These are phyloP conservation scores for Xanthorhoe spadicearia DNA, from an alignment of 2,888 invertebrate species.

Conservation along the genomic window DNA sequence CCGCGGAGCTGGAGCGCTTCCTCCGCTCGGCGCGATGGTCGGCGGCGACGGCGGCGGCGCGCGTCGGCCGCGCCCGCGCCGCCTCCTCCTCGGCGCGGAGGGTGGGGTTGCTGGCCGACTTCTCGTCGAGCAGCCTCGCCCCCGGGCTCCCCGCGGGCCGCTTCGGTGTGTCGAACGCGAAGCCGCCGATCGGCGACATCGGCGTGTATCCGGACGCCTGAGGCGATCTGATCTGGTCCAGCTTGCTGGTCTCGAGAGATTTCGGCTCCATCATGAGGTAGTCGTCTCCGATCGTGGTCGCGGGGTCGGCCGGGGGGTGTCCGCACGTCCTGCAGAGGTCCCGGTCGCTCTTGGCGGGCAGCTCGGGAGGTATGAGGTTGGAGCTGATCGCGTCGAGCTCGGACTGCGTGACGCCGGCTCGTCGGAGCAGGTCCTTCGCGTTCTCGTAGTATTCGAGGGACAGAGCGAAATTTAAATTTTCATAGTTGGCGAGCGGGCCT, in stretches of 20 bases:
- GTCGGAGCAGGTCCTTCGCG: conserved; percentile 87
- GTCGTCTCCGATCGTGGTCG: conserved; percentile 76
- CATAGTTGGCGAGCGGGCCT: conserved; percentile 86
- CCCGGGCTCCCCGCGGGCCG: conserved; percentile 63
- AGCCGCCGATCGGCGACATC: conserved; percentile 88
- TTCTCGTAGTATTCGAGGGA: conserved; percentile 92
- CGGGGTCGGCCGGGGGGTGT: conserved; percentile 66
- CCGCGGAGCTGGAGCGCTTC: conserved; percentile 90
- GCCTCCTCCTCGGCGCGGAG: conserved; percentile 73
- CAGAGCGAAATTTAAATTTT: conserved; percentile 91
- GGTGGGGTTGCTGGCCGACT: conserved; percentile 89
- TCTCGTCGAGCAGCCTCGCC: conserved; percentile 76
- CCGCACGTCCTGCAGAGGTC: conserved; percentile 87
- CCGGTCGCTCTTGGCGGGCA: conserved; percentile 47
- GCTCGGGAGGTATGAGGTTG: conserved; percentile 61
- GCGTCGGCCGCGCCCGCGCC: conserved; percentile 36
- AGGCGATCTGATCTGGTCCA: conserved; percentile 53
- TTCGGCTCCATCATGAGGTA: conserved; percentile 89
- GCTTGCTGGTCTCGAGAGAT: conserved; percentile 54
- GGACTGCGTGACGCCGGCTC: conserved; percentile 83
- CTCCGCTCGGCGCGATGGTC: conserved; percentile 60
- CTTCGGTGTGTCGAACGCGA: conserved; percentile 71
- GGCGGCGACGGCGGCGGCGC: conserved; percentile 32
- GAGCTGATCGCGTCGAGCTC: conserved; percentile 76
- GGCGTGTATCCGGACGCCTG: conserved; percentile 86